Conservation (phyloP, 1,140 invertebrate genomes). For the Cardiocondyla obscurior region DNA sequence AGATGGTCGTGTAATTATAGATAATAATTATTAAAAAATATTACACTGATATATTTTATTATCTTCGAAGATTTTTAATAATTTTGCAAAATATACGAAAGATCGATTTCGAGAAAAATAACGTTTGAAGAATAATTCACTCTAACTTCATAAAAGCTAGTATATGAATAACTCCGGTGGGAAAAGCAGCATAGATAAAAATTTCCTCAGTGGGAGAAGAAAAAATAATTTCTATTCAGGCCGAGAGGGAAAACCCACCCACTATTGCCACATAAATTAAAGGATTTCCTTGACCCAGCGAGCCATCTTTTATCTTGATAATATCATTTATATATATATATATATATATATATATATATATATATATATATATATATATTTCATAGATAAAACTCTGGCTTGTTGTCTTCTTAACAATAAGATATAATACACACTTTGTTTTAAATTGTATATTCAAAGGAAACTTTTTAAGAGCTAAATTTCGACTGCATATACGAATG, state of each 20-base stretch:
- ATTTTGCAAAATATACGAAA: neutral
- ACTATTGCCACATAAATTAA: slow-evolving; percentile 14
- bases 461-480: neutral
- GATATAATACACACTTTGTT: neutral
- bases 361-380: no score
- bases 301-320: slow-evolving; percentile 6
- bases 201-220: neutral
- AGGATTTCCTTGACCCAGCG: neutral
- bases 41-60: neutral
- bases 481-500: no score
- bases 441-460: neutral
- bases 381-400: neutral
- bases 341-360: no score
- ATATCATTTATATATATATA: no score
- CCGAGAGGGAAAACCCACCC: neutral
- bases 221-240: slow-evolving; percentile 16
- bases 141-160: slow-evolving; percentile 2
- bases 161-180: neutral
- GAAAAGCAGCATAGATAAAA: slow-evolving; percentile 1
- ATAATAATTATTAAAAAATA: neutral
- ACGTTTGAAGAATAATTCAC: neutral
- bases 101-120: neutral
- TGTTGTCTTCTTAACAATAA: neutral
- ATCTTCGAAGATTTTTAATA: neutral
- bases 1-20: no score